A percentile compares a stretch with the other conserved stretches of the same genome.
phyloP scores from a whole-genome alignment of 1,140 invertebrate genomes.

The Phortica variegata region DNA sequence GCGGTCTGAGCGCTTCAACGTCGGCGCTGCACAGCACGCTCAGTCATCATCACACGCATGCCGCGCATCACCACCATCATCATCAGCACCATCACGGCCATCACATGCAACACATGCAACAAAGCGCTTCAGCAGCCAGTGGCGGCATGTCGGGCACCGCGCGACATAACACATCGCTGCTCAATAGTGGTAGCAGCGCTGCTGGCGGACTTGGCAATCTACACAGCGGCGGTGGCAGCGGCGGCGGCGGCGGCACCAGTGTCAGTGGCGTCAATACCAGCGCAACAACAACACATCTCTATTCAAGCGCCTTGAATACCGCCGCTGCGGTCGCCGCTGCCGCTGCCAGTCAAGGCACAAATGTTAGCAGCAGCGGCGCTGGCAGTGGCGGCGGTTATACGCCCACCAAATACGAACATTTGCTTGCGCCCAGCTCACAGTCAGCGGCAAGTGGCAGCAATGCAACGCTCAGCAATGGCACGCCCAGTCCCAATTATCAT shows the following conservation, averaged over 20 bases:
- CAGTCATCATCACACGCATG: slow-evolving; percentile 55
- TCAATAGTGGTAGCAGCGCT: slow-evolving; percentile 17
- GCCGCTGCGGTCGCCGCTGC: background rate
- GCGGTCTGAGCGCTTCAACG: slow-evolving; percentile 23
- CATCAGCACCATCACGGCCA: slow-evolving; percentile 23
- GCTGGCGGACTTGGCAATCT: too few relatives aligned
- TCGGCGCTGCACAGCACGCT: slow-evolving; percentile 29
- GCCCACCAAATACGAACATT: slow-evolving; percentile 17
- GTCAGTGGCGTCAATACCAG: slow-evolving; percentile 13
- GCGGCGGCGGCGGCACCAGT: slow-evolving; percentile 13
- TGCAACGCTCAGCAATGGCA: slow-evolving; percentile 37
- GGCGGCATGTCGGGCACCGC: too few relatives aligned
- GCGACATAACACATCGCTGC: slow-evolving; percentile 27
- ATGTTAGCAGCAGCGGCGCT: slow-evolving; percentile 27
- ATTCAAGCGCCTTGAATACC: too few relatives aligned
- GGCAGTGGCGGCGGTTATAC: slow-evolving; percentile 35
- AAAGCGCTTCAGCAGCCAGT: slow-evolving; percentile 19
- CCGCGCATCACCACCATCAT: too few relatives aligned
- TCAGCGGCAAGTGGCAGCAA: slow-evolving; percentile 15
- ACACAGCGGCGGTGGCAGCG: slow-evolving; percentile 4
- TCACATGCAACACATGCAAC: slow-evolving; percentile 25
- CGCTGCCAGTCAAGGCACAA: slow-evolving; percentile 26
- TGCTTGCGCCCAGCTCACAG: slow-evolving; percentile 17
- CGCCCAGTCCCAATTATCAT: slow-evolving; percentile 49
- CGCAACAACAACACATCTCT: slow-evolving; percentile 26